These are phyloP conservation scores for Dermatophagoides farinae DNA, from an alignment of 1,140 invertebrate genomes.

Conservation along the genomic window DNA sequence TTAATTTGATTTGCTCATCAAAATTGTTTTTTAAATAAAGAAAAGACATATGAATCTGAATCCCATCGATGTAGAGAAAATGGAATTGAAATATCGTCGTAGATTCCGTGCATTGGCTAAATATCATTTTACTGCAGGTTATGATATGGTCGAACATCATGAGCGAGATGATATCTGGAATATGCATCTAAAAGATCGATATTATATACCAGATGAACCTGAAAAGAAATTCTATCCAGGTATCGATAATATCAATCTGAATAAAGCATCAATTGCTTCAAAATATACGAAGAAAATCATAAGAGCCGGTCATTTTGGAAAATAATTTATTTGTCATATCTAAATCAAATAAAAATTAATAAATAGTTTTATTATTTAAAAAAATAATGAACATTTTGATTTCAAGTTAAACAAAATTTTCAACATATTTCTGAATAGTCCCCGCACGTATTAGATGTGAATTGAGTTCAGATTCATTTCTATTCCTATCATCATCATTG, in stretches of 20 bases:
- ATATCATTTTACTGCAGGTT: conserved; percentile 13
- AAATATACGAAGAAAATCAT: neutral
- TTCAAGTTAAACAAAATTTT: too few relatives aligned
- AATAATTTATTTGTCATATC: neutral
- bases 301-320: neutral
- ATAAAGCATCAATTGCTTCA: neutral
- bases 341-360: conserved; percentile 1
- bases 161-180: conserved; percentile 9
- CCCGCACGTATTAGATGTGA: too few relatives aligned
- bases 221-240: conserved; percentile 5
- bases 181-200: conserved; percentile 4
- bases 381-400: too few relatives aligned
- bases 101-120: conserved; percentile 17
- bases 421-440: too few relatives aligned
- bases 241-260: neutral
- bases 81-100: conserved; percentile 8
- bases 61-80: neutral
- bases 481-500: too few relatives aligned
- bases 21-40: neutral
- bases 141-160: conserved; percentile 1
- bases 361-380: too few relatives aligned
- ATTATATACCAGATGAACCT: neutral
- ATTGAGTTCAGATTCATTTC: too few relatives aligned
- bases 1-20: neutral
- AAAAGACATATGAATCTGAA: neutral